Percentiles rank a stretch among this genome's conserved stretches.
Evolutionary conservation across 2,113 vertebrate species (phyloP).

Genomic region (Crotalus viridis): DNA sequence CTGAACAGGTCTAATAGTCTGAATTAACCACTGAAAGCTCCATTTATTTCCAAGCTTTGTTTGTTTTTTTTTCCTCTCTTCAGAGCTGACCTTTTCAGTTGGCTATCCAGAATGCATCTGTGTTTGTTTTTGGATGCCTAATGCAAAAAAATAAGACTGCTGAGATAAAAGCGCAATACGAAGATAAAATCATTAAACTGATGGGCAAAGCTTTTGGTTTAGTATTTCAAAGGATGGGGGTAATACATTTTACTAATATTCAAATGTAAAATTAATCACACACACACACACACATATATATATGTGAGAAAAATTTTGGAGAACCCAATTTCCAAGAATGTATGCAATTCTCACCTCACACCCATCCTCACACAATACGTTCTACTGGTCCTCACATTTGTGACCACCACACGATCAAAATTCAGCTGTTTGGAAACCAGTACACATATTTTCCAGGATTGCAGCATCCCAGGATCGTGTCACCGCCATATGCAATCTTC

Average conservation of each 20-base stretch:
- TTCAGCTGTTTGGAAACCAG: no score
- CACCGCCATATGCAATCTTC: no score
- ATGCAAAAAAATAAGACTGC: neutral
- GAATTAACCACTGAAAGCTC: neutral
- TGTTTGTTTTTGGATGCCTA: neutral
- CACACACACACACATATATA: no score
- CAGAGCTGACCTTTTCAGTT: neutral
- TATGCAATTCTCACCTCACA: neutral
- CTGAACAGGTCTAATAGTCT: neutral
- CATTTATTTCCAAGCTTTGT: neutral
- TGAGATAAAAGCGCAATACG: neutral
- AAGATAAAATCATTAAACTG: neutral
- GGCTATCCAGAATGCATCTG: neutral
- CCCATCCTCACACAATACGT: neutral
- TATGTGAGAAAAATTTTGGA: neutral
- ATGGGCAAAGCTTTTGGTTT: neutral
- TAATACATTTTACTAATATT: neutral
- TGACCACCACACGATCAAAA: no score
- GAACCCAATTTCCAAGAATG: neutral
- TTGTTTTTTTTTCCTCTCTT: neutral
- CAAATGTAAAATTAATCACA: no score
- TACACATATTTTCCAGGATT: no score
- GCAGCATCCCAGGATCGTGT: no score
- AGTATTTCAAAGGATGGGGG: neutral
- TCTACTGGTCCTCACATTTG: no score